Percentiles rank a stretch among this genome's conserved stretches.
These are phyloP conservation scores for Lagopus leucura DNA, from an alignment of 2,113 vertebrate species.

Conservation along the genomic window DNA sequence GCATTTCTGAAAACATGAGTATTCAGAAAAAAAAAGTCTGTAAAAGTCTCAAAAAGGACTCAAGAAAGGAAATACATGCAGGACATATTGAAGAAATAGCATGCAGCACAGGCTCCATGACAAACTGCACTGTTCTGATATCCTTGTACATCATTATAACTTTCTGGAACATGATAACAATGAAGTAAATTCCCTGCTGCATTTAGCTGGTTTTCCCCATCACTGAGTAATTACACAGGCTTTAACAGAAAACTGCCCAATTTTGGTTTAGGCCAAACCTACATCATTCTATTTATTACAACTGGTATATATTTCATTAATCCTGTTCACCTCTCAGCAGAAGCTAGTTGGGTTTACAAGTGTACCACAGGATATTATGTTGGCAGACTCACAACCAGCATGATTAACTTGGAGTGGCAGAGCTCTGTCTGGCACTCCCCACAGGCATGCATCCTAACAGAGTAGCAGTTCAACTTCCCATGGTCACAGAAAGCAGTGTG, in stretches of 20 bases:
- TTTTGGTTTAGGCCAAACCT: neutral
- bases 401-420: conserved; percentile 32
- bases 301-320: neutral
- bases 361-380: conserved; percentile 34
- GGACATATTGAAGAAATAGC: neutral
- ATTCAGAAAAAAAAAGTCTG: too few species aligned
- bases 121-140: neutral
- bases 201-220: neutral
- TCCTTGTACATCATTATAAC: neutral
- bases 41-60: neutral
- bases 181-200: neutral
- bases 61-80: neutral
- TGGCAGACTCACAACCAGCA: conserved; percentile 20
- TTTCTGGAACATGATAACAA: neutral
- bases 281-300: neutral
- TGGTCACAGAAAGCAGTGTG: conserved; percentile 40
- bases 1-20: neutral
- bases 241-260: neutral
- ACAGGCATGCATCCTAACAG: neutral
- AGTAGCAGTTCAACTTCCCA: conserved; percentile 25
- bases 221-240: neutral
- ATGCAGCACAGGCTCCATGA: neutral
- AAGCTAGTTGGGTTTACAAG: conserved; percentile 28
- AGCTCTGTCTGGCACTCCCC: conserved; percentile 38
- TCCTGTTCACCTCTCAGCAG: neutral